These are phyloP conservation scores for Lysiphlebus fabarum DNA, from an alignment of 1,140 invertebrate genomes.

Conservation along the genomic window DNA sequence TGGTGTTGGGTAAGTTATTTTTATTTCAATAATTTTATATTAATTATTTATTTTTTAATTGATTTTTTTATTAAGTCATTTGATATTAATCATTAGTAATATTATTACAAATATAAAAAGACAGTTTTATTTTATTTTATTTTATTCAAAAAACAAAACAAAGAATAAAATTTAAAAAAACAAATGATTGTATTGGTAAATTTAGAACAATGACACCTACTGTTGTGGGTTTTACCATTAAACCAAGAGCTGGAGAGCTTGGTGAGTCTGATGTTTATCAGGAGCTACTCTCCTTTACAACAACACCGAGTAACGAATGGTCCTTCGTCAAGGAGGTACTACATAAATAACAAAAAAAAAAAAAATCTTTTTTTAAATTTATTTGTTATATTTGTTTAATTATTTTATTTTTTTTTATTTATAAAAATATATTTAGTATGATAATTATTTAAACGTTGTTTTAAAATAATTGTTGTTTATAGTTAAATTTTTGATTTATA, in stretches of 20 bases:
- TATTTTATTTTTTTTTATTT: too few relatives aligned
- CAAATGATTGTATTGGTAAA: constrained; percentile 34
- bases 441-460: too few relatives aligned
- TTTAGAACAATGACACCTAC: constrained; percentile 47
- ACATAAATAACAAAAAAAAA: too few relatives aligned
- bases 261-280: constrained; percentile 54
- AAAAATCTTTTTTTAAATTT: too few relatives aligned
- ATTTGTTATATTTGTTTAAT: too few relatives aligned
- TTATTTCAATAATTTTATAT: not conserved
- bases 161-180: not conserved
- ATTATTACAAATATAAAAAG: not conserved
- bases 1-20: constrained; percentile 52
- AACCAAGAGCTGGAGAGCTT: constrained; percentile 51
- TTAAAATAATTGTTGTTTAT: too few relatives aligned
- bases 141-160: constrained; percentile 3
- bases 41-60: not conserved
- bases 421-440: too few relatives aligned
- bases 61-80: not conserved
- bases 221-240: constrained; percentile 53
- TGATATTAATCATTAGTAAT: too few relatives aligned
- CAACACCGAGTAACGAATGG: constrained; percentile 51
- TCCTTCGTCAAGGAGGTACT: constrained; percentile 49
- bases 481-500: too few relatives aligned
- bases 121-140: not conserved
- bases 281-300: constrained; percentile 54